Evolutionary conservation across 2,888 invertebrate species (phyloP).

Genomic region (Drosophila atripex): DNA sequence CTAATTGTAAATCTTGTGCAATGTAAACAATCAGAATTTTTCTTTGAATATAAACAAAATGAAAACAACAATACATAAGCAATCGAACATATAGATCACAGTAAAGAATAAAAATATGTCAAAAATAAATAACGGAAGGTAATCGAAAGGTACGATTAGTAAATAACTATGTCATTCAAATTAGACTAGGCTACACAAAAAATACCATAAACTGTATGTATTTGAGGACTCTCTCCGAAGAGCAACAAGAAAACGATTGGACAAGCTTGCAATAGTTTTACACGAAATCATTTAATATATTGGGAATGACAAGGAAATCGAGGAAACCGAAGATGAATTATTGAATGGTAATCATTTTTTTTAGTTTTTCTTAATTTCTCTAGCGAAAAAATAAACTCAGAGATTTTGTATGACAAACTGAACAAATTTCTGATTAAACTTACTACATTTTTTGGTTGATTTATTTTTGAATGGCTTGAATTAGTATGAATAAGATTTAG

Average conservation of each 20-base stretch:
- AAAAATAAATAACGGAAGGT: conserved; percentile 19
- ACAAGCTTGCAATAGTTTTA: conserved; percentile 56
- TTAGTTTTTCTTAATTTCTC: conserved; percentile 7
- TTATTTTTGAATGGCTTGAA: conserved; percentile 9
- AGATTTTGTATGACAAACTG: conserved; percentile 37
- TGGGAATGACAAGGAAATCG: conserved; percentile 26
- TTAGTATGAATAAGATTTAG: conserved; percentile 56
- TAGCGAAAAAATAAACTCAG: conserved; percentile 9
- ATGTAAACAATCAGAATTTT: conserved; percentile 84
- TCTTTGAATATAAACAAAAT: conserved; percentile 77
- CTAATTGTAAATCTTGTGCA: conserved; percentile 84
- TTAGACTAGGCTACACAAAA: conserved; percentile 64
- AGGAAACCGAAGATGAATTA: conserved; percentile 4
- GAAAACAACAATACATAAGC: conserved; percentile 28
- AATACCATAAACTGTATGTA: conserved; percentile 30
- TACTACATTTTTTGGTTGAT: conserved; percentile 29
- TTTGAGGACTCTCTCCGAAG: conserved; percentile 57
- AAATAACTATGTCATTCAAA: conserved; percentile 56
- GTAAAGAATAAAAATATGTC: conserved; percentile 26
- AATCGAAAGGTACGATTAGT: conserved; percentile 42
- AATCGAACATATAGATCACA: conserved; percentile 43
- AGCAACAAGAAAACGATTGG: conserved; percentile 38
- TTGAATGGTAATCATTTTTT: conserved; percentile 3
- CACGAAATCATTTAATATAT: conserved; percentile 38
- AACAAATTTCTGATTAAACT: conserved; percentile 25